These are phyloP conservation scores for Musca vetustissima DNA, from an alignment of 1,140 invertebrate species.

Conservation along the genomic window DNA sequence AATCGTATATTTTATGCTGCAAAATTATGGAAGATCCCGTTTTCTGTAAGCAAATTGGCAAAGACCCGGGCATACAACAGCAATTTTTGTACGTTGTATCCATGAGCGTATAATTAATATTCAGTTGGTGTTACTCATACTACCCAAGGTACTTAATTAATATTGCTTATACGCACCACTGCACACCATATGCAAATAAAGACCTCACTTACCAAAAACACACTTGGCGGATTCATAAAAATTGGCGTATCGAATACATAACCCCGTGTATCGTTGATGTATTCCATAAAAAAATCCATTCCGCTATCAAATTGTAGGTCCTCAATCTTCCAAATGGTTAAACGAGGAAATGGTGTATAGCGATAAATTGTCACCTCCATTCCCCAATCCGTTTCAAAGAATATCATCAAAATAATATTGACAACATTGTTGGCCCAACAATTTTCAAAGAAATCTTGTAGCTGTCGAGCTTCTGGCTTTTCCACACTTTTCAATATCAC, in stretches of 20 bases:
- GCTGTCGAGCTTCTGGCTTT: background rate
- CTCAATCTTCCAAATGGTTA: slow-evolving; percentile 32
- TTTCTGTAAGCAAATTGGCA: no score
- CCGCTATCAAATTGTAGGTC: background rate
- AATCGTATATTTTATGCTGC: no score
- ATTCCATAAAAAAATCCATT: background rate
- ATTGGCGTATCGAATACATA: slow-evolving; percentile 35
- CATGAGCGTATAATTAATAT: no score
- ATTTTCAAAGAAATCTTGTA: slow-evolving; percentile 34
- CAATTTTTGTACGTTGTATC: no score
- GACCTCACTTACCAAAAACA: slow-evolving; percentile 33
- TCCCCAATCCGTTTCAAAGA: background rate
- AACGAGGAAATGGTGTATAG: slow-evolving; percentile 38
- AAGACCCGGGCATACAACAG: no score
- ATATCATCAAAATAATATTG: slow-evolving; percentile 33
- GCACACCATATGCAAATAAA: background rate
- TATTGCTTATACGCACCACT: no score
- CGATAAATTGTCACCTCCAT: slow-evolving; percentile 27
- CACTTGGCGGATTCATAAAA: slow-evolving; percentile 31
- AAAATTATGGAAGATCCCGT: no score
- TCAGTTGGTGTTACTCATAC: no score
- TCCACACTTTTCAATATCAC: slow-evolving; percentile 25
- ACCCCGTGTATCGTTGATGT: slow-evolving; percentile 30
- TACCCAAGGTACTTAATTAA: no score
- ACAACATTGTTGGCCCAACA: slow-evolving; percentile 36